Evolutionary conservation across 2,888 invertebrate genomes (phyloP).

Genomic region (Microplitis manilae): DNA sequence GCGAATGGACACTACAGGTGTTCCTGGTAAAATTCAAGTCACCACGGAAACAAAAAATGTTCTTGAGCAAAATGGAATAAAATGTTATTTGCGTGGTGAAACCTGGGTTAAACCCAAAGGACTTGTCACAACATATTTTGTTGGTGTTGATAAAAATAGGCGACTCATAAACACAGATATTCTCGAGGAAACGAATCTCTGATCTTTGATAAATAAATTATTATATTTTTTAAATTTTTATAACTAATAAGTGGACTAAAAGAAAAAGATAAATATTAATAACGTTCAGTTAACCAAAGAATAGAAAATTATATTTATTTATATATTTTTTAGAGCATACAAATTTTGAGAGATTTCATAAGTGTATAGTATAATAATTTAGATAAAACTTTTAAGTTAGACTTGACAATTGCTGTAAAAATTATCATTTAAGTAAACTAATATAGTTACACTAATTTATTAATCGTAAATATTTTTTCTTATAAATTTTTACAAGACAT

Average conservation of each 20-base stretch:
- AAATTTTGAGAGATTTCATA: not conserved
- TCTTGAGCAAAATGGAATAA: slow-evolving; percentile 79
- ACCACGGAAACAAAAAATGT: slow-evolving; percentile 82
- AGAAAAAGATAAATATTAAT: not conserved
- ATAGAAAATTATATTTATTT: not conserved
- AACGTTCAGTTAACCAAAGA: not conserved
- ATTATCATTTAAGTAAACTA: not conserved
- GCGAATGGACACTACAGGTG: slow-evolving; percentile 94
- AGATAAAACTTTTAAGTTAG: not conserved
- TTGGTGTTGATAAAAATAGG: slow-evolving; percentile 77
- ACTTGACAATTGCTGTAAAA: slow-evolving; percentile 10
- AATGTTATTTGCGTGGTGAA: slow-evolving; percentile 80
- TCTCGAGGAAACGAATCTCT: slow-evolving; percentile 62
- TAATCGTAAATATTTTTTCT: too few species aligned
- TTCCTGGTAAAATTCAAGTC: slow-evolving; percentile 84
- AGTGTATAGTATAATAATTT: not conserved
- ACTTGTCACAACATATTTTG: slow-evolving; percentile 82
- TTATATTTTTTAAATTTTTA: not conserved
- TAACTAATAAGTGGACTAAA: too few species aligned
- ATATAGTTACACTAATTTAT: too few species aligned
- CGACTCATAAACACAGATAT: slow-evolving; percentile 58
- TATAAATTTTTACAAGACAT: too few species aligned
- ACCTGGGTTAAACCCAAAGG: slow-evolving; percentile 83
- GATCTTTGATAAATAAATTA: slow-evolving; percentile 43
- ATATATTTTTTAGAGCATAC: not conserved